These are phyloP conservation scores for Mythimna lalbum DNA, from an alignment of 2,888 invertebrate genomes.

Conservation along the genomic window DNA sequence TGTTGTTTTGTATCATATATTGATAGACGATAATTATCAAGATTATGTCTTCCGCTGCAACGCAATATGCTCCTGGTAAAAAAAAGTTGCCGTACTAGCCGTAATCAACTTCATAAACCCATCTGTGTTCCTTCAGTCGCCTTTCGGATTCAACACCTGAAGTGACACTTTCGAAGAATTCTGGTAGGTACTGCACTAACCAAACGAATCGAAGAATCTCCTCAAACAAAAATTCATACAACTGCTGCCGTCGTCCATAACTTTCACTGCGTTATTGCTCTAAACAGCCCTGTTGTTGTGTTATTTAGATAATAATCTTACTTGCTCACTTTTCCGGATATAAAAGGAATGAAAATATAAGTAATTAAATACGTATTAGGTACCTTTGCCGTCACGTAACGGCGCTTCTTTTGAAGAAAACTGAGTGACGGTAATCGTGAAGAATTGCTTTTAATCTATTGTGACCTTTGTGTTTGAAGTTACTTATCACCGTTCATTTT, in stretches of 20 bases:
- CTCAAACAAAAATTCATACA: background rate
- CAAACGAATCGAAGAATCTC: background rate
- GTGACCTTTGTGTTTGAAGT: constrained; percentile 15
- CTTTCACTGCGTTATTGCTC: background rate
- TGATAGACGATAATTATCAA: too few species aligned
- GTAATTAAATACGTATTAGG: constrained; percentile 31
- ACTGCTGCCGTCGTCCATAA: background rate
- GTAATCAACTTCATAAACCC: too few species aligned
- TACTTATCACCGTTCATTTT: constrained; percentile 6
- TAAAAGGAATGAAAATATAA: constrained; percentile 15
- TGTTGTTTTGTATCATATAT: background rate
- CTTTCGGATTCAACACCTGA: fast-evolving
- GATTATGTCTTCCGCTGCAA: too few species aligned
- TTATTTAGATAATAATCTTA: background rate
- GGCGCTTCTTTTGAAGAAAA: background rate
- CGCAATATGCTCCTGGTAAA: too few species aligned
- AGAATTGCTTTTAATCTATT: background rate
- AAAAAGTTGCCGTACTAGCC: too few species aligned
- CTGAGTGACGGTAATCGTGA: background rate
- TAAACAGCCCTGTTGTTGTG: background rate
- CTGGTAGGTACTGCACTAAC: too few species aligned
- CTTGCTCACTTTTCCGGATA: background rate
- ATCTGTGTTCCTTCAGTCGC: too few species aligned
- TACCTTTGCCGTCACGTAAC: constrained; percentile 4
- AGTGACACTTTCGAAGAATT: too few species aligned